Percentiles rank a stretch among this genome's conserved stretches.
Evolutionary conservation across 92 coral and sea anemone species (phyloP).

Genomic region (Zoanthus gigantus): DNA sequence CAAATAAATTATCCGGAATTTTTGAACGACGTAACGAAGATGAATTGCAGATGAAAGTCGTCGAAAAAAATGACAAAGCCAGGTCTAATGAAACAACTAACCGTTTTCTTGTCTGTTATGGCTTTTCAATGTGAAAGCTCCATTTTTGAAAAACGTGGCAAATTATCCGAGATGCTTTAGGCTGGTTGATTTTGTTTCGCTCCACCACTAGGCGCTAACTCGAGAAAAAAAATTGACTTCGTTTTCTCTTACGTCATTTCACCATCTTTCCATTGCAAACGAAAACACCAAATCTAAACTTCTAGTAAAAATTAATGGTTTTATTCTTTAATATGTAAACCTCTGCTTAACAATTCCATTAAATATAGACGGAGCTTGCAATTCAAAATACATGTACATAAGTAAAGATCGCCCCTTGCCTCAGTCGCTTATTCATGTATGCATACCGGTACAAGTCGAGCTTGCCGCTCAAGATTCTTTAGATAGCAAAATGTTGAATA

Average conservation of each 20-base stretch:
- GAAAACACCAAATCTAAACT: slow-evolving; percentile 58
- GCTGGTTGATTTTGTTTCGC: slow-evolving; percentile 8
- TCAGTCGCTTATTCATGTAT: slow-evolving; percentile 85
- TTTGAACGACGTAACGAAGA: not conserved
- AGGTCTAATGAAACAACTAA: not conserved
- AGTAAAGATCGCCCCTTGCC: slow-evolving; percentile 76
- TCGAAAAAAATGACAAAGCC: not conserved
- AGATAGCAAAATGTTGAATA: not conserved
- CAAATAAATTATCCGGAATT: not conserved
- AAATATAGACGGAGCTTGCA: slow-evolving; percentile 86
- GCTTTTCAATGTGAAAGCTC: not conserved
- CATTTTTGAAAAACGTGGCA: slow-evolving; percentile 45
- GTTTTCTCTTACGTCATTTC: slow-evolving; percentile 8
- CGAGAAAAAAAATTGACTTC: not conserved
- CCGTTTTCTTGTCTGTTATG: slow-evolving; percentile 23
- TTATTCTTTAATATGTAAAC: slow-evolving; percentile 92
- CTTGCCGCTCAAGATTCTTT: not conserved
- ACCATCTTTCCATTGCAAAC: slow-evolving; percentile 20
- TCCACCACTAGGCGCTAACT: not conserved
- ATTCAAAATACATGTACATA: slow-evolving; percentile 87
- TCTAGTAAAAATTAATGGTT: slow-evolving; percentile 84
- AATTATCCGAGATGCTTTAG: slow-evolving; percentile 17
- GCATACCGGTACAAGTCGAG: slow-evolving; percentile 80
- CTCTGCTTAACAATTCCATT: slow-evolving; percentile 95
- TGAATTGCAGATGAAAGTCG: not conserved